Evolutionary conservation across 2,797 vertebrate genomes (phyloP).

Genomic region (Myoxocephalus aenaeus): DNA sequence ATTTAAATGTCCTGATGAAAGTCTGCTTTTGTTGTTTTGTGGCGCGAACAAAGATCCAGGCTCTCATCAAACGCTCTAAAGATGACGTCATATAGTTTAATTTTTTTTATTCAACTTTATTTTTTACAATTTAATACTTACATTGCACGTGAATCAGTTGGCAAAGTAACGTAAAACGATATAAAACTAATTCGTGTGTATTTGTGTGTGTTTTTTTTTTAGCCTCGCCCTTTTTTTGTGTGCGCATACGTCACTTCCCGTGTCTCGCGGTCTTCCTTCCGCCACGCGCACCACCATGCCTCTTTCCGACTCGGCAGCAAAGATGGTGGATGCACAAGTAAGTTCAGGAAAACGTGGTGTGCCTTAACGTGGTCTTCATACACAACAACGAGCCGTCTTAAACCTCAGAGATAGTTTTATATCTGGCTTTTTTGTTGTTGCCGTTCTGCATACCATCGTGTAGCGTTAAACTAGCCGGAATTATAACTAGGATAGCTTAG

Average conservation of each 20-base stretch:
- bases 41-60: no score
- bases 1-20: not conserved
- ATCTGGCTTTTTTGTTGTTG: not conserved
- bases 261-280: constrained; percentile 58
- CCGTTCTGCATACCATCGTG: constrained; percentile 66
- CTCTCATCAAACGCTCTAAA: no score
- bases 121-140: not conserved
- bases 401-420: accelerated
- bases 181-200: not conserved
- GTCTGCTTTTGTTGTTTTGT: not conserved
- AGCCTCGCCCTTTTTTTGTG: not conserved
- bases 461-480: constrained; percentile 33
- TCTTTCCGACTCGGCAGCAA: constrained; percentile 87
- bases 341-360: constrained; percentile 65
- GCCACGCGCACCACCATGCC: constrained; percentile 72
- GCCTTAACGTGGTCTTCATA: accelerated
- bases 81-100: no score
- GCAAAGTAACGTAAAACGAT: not conserved
- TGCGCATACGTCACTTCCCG: constrained; percentile 76
- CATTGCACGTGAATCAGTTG: not conserved
- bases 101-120: no score
- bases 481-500: constrained; percentile 61
- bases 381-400: accelerated
- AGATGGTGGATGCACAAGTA: constrained; percentile 90
- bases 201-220: not conserved